Conservation (phyloP, 2,113 vertebrate genomes). For the Cercocebus atys region DNA sequence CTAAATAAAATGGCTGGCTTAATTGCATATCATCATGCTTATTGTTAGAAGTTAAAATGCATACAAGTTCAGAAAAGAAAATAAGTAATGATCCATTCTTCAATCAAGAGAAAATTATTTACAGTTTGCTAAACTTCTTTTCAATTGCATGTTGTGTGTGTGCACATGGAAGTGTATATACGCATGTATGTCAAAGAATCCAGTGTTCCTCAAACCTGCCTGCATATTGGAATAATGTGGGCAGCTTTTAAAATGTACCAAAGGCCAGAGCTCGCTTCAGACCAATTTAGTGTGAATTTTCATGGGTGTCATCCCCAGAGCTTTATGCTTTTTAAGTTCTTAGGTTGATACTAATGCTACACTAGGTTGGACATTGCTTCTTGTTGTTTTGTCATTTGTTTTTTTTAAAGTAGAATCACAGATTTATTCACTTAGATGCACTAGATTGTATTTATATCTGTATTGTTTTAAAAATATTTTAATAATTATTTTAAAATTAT, state of each 20-base stretch:
- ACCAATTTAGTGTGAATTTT: not conserved
- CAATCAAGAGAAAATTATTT: not conserved
- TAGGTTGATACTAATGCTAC: not conserved
- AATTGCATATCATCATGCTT: not conserved
- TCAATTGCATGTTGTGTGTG: not conserved
- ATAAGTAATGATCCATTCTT: not conserved
- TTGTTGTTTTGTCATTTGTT: not conserved
- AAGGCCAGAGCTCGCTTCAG: not conserved
- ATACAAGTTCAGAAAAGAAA: not conserved
- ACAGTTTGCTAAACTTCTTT: not conserved
- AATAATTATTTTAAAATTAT: not conserved
- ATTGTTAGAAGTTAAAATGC: not conserved
- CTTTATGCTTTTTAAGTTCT: not conserved
- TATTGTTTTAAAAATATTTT: not conserved
- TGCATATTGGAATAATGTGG: not conserved
- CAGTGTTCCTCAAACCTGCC: not conserved
- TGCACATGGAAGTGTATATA: not conserved
- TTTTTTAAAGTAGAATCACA: not conserved
- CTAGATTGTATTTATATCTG: not conserved
- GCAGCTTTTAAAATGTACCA: not conserved
- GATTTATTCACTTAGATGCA: not conserved
- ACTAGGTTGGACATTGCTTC: not conserved
- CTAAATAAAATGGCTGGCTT: not conserved
- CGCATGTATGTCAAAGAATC: not conserved
- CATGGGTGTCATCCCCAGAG: not conserved